Conservation (phyloP, 2,113 vertebrate genomes). For the Equus przewalskii region DNA sequence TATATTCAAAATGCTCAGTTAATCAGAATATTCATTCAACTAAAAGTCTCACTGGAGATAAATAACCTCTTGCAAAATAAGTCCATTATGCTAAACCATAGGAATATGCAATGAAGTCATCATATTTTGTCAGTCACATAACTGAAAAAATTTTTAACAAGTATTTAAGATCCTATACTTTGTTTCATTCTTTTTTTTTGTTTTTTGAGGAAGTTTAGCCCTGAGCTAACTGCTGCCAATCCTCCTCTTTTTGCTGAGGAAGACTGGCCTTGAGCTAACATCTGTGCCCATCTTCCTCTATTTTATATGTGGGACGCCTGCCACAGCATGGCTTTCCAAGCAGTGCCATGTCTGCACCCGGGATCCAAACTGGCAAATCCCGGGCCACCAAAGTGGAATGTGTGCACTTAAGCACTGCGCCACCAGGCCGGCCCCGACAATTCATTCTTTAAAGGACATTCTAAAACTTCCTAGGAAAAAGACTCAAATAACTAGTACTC, state of each 20-base stretch:
- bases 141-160: not conserved
- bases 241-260: too few species aligned
- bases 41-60: not conserved
- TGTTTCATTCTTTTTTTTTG: not conserved
- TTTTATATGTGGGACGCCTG: too few species aligned
- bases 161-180: not conserved
- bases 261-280: too few species aligned
- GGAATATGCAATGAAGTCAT: not conserved
- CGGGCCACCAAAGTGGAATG: too few species aligned
- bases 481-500: not conserved
- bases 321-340: too few species aligned
- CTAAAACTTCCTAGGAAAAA: slow-evolving; percentile 5
- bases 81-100: not conserved
- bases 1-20: slow-evolving; percentile 19
- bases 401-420: too few species aligned
- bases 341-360: too few species aligned
- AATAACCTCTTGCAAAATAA: slow-evolving; percentile 56
- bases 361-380: too few species aligned
- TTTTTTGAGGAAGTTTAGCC: too few species aligned
- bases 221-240: too few species aligned
- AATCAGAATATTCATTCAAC: slow-evolving; percentile 51
- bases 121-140: slow-evolving; percentile 1
- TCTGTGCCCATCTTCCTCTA: too few species aligned
- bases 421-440: too few species aligned
- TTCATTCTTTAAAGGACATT: slow-evolving; percentile 17